Base-by-base conservation (phyloP, 2,113 vertebrate species). In the Limanda limanda region DNA sequence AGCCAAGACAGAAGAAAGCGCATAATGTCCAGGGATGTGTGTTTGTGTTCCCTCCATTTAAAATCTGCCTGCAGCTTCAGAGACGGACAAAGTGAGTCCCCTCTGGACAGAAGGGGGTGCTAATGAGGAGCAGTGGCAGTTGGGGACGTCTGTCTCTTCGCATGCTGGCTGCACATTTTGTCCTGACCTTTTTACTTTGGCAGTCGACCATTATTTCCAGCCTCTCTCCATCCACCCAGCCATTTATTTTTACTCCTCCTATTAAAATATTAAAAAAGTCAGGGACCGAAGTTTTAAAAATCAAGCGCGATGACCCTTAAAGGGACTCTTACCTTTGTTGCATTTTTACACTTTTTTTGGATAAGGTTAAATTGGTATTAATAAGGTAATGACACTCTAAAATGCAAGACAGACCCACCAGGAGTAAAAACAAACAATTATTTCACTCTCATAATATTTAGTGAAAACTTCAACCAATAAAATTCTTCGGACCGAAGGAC, bases 141-240 rank as follows among this genome's bases (percentile, higher is more conserved):
- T 18, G 21, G 55, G 62, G 64, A 76, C 74, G 77, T 81, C 72
- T 74, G 83, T 66, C 78, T 60, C 69, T 61, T 75, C 83, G 59
- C 76, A 78, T 67, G 65, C 71, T 68, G 78, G 81, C 74, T 86
- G 81, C 78, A 88, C 83, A 85, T 85, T 82, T 75, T 83, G 83
- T 85, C 70, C 88, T 74, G 81, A 88, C 85, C 85, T 86, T 82
- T 84, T 31, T 27, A 54, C 61, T 75, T 77, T 83, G 79, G 79
- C 66, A 12, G 37, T 72, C 75, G 57, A 60, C 63, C 83, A 63
- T 51, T 31, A 21, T 68, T 84, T 68, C 73, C 63, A 64, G 56
- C 56, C 23, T 48, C 31, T 21, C 24, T 42, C 61, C 58, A 21
- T 51, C 65, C 69, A 57, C 17, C 18, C 51, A 63, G 52, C 56